phyloP scores from a whole-genome alignment of 2,888 invertebrate genomes.

The Melolontha melolontha region DNA sequence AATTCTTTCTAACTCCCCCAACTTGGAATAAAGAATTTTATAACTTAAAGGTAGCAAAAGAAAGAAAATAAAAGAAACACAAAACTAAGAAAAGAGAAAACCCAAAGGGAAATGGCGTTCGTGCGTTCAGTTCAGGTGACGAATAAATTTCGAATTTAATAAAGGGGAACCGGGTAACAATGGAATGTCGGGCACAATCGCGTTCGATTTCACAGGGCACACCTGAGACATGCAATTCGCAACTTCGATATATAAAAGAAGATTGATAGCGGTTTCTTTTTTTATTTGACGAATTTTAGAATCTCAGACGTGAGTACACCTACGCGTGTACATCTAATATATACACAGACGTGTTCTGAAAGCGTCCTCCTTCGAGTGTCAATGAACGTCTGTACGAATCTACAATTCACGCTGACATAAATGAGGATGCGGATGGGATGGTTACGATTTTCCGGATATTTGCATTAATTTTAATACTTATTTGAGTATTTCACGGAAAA shows the following conservation, averaged over 20 bases:
- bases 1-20: no score
- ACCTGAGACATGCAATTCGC: slow-evolving; percentile 48
- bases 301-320: background rate
- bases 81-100: background rate
- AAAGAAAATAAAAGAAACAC: no score
- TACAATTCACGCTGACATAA: no score
- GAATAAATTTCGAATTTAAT: slow-evolving; percentile 39
- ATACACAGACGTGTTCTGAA: background rate
- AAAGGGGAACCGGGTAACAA: slow-evolving; percentile 29
- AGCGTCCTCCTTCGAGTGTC: background rate
- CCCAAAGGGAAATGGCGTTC: background rate
- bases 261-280: slow-evolving; percentile 29
- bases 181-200: slow-evolving; percentile 42
- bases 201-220: slow-evolving; percentile 46
- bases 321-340: background rate
- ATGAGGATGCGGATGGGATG: no score
- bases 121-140: slow-evolving; percentile 31
- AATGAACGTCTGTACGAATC: no score
- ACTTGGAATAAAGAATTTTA: no score
- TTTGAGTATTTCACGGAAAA: no score
- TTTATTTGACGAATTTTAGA: slow-evolving; percentile 31
- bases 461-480: no score
- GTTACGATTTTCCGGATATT: no score
- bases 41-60: no score
- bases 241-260: slow-evolving; percentile 20